A percentile compares a stretch with the other conserved stretches of the same genome.
Conservation (phyloP, 2,888 invertebrate genomes). For the Cryptosula pallasiana region DNA sequence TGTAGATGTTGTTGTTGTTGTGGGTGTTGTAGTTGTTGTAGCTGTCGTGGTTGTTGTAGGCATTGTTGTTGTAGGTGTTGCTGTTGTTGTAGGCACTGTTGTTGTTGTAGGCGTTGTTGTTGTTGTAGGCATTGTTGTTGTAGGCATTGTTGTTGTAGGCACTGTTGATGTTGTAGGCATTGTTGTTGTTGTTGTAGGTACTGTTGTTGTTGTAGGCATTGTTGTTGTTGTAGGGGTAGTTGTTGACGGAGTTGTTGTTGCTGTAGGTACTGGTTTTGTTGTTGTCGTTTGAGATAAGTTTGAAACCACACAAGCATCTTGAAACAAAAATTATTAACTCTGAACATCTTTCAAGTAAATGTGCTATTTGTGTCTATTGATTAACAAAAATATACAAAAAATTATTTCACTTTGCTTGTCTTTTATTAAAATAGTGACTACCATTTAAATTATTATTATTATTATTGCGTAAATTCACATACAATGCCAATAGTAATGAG, state of each 20-base stretch:
- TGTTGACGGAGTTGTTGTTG: background rate
- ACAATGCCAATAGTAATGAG: too few species aligned
- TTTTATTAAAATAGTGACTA: too few species aligned
- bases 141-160: background rate
- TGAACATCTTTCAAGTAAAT: too few species aligned
- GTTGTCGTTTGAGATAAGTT: background rate
- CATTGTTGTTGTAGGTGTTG: background rate
- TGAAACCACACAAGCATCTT: too few species aligned
- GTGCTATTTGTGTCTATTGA: too few species aligned
- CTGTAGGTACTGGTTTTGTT: background rate
- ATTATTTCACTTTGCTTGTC: too few species aligned
- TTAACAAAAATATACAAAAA: too few species aligned
- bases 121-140: background rate
- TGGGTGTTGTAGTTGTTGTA: background rate
- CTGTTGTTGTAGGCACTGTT: background rate
- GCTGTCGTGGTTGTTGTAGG: background rate
- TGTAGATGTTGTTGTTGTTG: background rate
- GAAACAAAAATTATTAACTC: too few species aligned
- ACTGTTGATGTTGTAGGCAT: background rate
- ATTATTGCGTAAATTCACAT: too few species aligned
- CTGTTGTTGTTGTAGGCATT: background rate
- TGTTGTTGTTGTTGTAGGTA: background rate
- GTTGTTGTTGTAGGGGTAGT: background rate
- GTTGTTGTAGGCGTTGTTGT: background rate
- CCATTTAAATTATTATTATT: too few species aligned